Evolutionary conservation across 2,888 invertebrate species (phyloP), one percentile per base, ranked within the genome.

Genomic region (Icerya purchasi): DNA sequence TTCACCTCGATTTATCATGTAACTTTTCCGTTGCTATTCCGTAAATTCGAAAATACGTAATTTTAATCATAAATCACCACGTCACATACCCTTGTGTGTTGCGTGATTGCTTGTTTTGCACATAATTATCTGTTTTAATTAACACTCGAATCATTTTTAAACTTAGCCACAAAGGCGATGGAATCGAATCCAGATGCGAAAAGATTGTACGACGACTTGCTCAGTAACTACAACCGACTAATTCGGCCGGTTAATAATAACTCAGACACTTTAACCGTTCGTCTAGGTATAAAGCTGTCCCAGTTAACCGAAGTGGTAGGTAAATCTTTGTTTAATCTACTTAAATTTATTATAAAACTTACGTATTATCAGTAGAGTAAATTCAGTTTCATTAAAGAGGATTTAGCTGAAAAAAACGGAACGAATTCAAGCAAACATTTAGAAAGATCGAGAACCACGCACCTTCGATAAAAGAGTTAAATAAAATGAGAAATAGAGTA

Each of bases 141-240:
- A n/a, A n/a, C n/a, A n/a, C n/a, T n/a, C n/a, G n/a, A n/a, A n/a
- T n/a, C n/a, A n/a, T n/a, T n/a, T n/a, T n/a, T n/a, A n/a, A n/a
- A n/a, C n/a, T n/a, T n/a, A n/a, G n/a, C n/a, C n/a, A 36, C n/a
- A 22, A 60, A 60, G 21, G 50, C 56, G 14, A 56, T 76, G 63
- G 87, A 89, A 73, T 90, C 88, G 0, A 93, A 92, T 73, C 91
- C 92, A 18, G 90, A 92, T 68, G 89, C 94, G 0, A 93, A 94
- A 70, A 78, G 96, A 22, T 80, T 97, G 0, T 97, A 94, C 70
- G 94, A 97, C 71, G 94, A 97, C 71, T 78, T 97, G 57, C 78
- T 98, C 55, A 88, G 89, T 68, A 91, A 93, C 74, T 96, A 96
- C 72, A 97, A 97, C 72, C 81, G 93, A 53, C 77, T 96, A 58